Base-by-base conservation (phyloP, 1,140 invertebrate genomes). In the Diplogasteroides magnus region DNA sequence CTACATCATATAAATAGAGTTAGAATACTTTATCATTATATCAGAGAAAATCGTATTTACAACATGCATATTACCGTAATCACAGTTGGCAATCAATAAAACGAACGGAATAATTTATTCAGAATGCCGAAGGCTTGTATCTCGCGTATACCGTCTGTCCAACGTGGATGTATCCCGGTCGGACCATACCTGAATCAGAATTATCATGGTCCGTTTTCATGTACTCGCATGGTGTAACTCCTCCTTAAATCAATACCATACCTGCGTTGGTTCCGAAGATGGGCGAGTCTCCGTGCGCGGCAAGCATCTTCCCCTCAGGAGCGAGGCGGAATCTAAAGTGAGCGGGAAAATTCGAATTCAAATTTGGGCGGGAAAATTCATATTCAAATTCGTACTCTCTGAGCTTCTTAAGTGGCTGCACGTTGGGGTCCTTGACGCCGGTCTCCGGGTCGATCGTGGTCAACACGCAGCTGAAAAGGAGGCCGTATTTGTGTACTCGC, bases 21-120 rank as follows among this genome's bases (percentile, higher is more conserved):
- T n/a, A n/a, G n/a, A n/a, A n/a, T n/a, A n/a, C n/a, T n/a, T n/a
- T n/a, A n/a, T n/a, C n/a, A n/a, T n/a, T n/a, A n/a, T n/a, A n/a
- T n/a, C n/a, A n/a, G n/a, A n/a, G n/a, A n/a, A n/a, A n/a, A n/a
- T n/a, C n/a, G n/a, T n/a, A n/a, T n/a, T n/a, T n/a, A n/a, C n/a
- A n/a, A n/a, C n/a, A n/a, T n/a, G n/a, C n/a, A n/a, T n/a, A n/a
- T n/a, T n/a, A n/a, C n/a, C n/a, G n/a, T n/a, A n/a, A n/a, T 91
- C 85, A 94, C 94, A 85, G 95, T 94, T 80, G 95, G 95, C 76
- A 94, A 88, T 65, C 31, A 59, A 59, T 23, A 59, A 3, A 11
- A 23, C 27, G 27, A 23, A 6, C n/a, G 27, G 27, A 11, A 11
- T 23, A 6, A 59, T 3, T 59, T 59, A 2, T 31, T 65, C 55